Base-by-base conservation (phyloP, 2,797 vertebrate species). In the Rhodeus uyekii region DNA sequence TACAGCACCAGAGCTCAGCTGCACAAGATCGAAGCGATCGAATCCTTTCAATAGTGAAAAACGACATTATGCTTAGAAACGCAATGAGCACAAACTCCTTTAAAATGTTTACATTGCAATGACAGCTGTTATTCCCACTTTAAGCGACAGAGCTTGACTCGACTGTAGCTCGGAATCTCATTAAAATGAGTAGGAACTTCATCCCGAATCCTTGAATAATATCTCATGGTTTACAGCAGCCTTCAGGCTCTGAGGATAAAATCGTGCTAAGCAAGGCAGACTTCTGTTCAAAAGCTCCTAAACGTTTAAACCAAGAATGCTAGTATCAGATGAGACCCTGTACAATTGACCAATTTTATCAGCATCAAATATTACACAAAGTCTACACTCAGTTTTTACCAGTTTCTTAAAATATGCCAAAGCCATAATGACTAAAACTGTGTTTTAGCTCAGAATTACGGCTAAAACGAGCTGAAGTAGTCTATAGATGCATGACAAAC, bases 401-500 rank as follows among this genome's bases (percentile, higher is more conserved):
- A 3, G 39, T 44, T 63, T 61, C 38, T 22, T 44, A 19, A 71
- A 61, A 24, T 32, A 72, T 42, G 74, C 42, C 29, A n/a, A 5
- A 18, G 77, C 68, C 22, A 64, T 53, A 65, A 27, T 72, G 74
- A 46, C 63, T 78, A 44, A 78, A 64, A 39, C 19, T 32, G 22
- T 76, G 64, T 48, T 50, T 83, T 32, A 72, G 67, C 6, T 84
- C 68, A 36, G 44, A 34, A 19, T 24, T 34, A 53, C 19, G 1
- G 55, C 53, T 64, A 32, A 87, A 87, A 73, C 76, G 75, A 85
- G 75, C 84, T 65, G 44, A 81, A 74, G 69, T 80, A 55, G 39
- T 73, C 76, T 60, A 82, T 69, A 78, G 71, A 84, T 81, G 82
- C 84, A 81, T 48, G 74, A 60, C 81, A 87, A 91, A 90, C 84